Percentiles rank a stretch among this genome's conserved stretches.
These are phyloP conservation scores for Penaeus chinensis DNA, from an alignment of 1,140 invertebrate species.

Conservation along the genomic window DNA sequence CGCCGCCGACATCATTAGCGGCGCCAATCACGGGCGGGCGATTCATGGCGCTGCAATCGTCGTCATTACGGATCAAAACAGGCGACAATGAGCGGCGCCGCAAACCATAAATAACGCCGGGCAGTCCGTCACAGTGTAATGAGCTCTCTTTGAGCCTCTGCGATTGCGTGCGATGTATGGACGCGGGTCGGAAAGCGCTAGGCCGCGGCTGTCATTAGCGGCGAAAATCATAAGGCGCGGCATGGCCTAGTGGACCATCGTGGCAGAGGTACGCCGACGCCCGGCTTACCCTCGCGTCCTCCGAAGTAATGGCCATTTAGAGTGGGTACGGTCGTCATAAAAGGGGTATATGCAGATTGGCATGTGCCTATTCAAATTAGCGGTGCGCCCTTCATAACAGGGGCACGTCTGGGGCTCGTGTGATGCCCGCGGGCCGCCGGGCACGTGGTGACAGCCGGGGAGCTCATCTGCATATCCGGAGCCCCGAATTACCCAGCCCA, in stretches of 20 bases:
- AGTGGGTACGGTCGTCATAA: slow-evolving; percentile 48
- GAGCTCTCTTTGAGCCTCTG: slow-evolving; percentile 35
- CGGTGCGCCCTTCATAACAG: slow-evolving; percentile 57
- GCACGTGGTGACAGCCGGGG: slow-evolving; percentile 58
- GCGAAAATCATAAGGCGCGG: not conserved
- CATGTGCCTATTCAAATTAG: slow-evolving; percentile 60
- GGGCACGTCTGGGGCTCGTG: slow-evolving; percentile 45
- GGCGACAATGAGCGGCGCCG: slow-evolving; percentile 33
- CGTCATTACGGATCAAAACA: slow-evolving; percentile 49
- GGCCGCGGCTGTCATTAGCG: slow-evolving; percentile 15
- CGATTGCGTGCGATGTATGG: slow-evolving; percentile 37
- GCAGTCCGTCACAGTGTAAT: slow-evolving; percentile 53
- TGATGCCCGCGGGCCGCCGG: no score
- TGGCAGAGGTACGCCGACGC: not conserved
- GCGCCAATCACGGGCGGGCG: not conserved
- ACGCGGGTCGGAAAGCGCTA: not conserved
- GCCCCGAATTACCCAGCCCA: not conserved
- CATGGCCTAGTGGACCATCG: not conserved
- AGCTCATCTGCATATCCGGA: slow-evolving; percentile 46
- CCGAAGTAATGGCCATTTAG: slow-evolving; percentile 54
- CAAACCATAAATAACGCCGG: slow-evolving; percentile 48
- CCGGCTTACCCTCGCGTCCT: not conserved
- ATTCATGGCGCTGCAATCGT: slow-evolving; percentile 26
- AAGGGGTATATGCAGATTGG: slow-evolving; percentile 54
- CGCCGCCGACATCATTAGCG: not conserved